Percentiles rank a stretch among this genome's conserved stretches.
phyloP scores from a whole-genome alignment of 1,140 invertebrate species.

The Diploscapter pachys region DNA sequence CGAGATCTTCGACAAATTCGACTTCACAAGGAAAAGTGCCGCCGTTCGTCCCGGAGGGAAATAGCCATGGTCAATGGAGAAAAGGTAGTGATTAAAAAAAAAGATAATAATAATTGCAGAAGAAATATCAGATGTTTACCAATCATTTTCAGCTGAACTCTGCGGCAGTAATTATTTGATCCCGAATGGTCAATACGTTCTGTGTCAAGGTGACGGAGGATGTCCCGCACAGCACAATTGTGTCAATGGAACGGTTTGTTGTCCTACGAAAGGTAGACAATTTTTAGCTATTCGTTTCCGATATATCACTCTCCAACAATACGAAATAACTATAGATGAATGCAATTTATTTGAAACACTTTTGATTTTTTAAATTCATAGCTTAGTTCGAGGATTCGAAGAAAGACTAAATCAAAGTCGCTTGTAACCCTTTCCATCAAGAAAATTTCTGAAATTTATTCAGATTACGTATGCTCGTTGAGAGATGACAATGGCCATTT shows the following conservation, averaged over 20 bases:
- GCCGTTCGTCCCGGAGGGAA: constrained; percentile 20
- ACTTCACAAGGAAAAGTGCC: constrained; percentile 4
- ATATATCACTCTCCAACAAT: no score
- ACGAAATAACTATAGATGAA: no score
- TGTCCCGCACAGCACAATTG: constrained; percentile 34
- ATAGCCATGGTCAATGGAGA: constrained; percentile 28
- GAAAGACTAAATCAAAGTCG: no score
- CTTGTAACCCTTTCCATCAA: no score
- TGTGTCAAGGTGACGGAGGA: constrained; percentile 7
- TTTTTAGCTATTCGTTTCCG: no score
- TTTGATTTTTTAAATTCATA: constrained; percentile 4
- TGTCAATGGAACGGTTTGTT: constrained; percentile 33
- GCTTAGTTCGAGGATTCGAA: no score
- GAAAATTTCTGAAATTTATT: no score
- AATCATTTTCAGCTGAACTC: constrained; percentile 24
- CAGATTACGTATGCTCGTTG: constrained; percentile 37
- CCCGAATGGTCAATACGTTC: constrained; percentile 36
- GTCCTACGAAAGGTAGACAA: constrained; percentile 32
- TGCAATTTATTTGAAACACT: neutral
- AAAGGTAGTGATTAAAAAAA: constrained; percentile 7
- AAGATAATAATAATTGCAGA: neutral
- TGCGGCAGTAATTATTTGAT: constrained; percentile 38
- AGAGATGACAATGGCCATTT: constrained; percentile 37
- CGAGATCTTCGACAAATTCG: neutral
- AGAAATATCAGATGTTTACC: no score